These are phyloP conservation scores for Tetropium fuscum DNA, from an alignment of 2,888 invertebrate species.

Conservation along the genomic window DNA sequence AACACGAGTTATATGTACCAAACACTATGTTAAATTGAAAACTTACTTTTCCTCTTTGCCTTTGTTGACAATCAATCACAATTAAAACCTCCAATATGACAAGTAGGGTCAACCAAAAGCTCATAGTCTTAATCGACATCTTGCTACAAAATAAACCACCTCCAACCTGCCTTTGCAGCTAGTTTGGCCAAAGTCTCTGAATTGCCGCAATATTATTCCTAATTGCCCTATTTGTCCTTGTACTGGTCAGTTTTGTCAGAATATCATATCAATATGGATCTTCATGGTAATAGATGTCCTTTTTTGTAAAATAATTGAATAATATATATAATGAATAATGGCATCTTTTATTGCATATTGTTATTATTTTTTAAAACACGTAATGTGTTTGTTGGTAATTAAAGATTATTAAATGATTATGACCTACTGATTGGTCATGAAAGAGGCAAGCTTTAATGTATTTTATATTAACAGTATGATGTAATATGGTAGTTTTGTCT, in stretches of 20 bases:
- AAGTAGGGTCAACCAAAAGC: neutral
- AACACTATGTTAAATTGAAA: too few species aligned
- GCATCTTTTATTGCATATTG: constrained; percentile 8
- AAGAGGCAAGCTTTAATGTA: too few species aligned
- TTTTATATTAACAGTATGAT: too few species aligned
- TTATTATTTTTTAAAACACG: constrained; percentile 19
- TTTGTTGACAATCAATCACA: constrained; percentile 12
- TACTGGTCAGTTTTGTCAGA: constrained; percentile 15
- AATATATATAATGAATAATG: constrained; percentile 3
- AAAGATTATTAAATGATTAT: neutral
- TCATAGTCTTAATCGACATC: neutral
- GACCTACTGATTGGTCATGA: neutral
- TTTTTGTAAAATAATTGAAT: constrained; percentile 29
- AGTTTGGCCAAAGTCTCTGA: neutral
- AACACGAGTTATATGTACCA: too few species aligned
- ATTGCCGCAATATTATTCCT: constrained; percentile 1
- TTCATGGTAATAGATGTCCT: constrained; percentile 25
- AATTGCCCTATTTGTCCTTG: constrained; percentile 25
- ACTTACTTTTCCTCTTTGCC: constrained; percentile 14
- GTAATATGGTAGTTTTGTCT: too few species aligned
- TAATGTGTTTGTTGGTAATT: constrained; percentile 10
- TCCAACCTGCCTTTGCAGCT: neutral
- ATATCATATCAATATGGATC: constrained; percentile 21
- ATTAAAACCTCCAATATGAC: neutral
- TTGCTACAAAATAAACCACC: too few species aligned